Conservation (phyloP, 2,797 vertebrate genomes). For the Diceros bicornis region DNA sequence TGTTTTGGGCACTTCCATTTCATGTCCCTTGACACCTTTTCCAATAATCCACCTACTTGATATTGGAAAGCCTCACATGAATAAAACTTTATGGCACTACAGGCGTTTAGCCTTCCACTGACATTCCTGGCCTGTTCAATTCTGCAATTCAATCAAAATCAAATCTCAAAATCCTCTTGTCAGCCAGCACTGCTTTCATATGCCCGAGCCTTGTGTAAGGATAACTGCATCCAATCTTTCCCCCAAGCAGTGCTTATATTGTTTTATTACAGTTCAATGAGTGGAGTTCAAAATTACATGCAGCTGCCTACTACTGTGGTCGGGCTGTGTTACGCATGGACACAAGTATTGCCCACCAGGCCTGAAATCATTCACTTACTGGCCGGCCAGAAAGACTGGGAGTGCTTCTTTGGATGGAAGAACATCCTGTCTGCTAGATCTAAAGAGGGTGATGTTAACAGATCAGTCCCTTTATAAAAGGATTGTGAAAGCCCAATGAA, state of each 20-base stretch:
- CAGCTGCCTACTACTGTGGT: conserved; percentile 93
- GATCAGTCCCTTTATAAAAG: conserved; percentile 91
- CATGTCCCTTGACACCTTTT: conserved; percentile 91
- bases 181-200: conserved; percentile 91
- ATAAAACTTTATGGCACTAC: conserved; percentile 93
- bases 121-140: conserved; percentile 92
- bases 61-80: conserved; percentile 92
- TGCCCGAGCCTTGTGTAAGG: conserved; percentile 90
- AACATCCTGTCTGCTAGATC: conserved; percentile 90
- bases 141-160: conserved; percentile 94
- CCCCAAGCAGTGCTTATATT: conserved; percentile 93
- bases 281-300: conserved; percentile 94
- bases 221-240: conserved; percentile 92
- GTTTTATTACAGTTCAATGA: conserved; percentile 96
- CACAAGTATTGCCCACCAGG: conserved; percentile 92
- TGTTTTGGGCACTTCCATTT: conserved; percentile 90
- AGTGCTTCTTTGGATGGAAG: conserved; percentile 89
- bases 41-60: conserved; percentile 93
- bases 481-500: conserved; percentile 90
- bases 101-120: conserved; percentile 93
- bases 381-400: conserved; percentile 88
- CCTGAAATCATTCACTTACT: conserved; percentile 93
- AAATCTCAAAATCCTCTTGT: conserved; percentile 94
- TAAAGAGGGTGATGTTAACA: conserved; percentile 91
- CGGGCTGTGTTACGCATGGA: conserved; percentile 91